phyloP scores from a whole-genome alignment of 2,888 invertebrate genomes.

The Nomada lathburiana region DNA sequence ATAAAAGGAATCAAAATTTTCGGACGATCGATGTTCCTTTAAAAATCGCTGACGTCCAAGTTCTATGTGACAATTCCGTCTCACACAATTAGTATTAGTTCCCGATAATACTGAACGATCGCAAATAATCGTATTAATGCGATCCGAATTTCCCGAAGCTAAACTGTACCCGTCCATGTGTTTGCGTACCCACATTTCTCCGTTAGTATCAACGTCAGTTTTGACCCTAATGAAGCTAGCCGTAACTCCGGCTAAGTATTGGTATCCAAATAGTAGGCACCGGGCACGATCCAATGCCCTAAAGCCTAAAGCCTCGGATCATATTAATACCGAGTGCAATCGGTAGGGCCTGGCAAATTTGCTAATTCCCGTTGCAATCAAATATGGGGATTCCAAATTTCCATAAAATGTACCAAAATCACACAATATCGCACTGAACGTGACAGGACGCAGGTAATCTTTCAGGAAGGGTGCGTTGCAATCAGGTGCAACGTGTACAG shows the following conservation, averaged over 20 bases:
- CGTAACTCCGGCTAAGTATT: constrained; percentile 3
- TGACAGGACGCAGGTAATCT: not conserved
- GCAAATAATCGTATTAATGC: constrained; percentile 2
- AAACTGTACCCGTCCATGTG: not conserved
- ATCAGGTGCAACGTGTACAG: not conserved
- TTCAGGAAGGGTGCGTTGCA: not conserved
- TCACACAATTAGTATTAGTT: not conserved
- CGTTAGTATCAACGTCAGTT: not conserved
- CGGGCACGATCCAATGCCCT: not conserved
- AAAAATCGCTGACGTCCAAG: too few species aligned
- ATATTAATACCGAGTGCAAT: constrained; percentile 13
- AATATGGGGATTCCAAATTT: not conserved
- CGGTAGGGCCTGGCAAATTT: not conserved
- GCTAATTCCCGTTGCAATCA: not conserved
- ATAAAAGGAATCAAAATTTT: too few species aligned
- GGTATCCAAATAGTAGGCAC: constrained; percentile 20
- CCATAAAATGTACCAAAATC: not conserved
- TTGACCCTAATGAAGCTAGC: not conserved
- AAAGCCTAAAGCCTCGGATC: not conserved
- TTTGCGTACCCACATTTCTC: not conserved
- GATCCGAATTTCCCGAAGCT: not conserved
- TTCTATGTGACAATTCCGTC: not conserved
- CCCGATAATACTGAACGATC: not conserved
- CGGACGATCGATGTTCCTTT: too few species aligned
- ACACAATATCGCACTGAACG: not conserved